Conservation (phyloP, 1,140 invertebrate genomes). For the Aphelenchoides avenae region DNA sequence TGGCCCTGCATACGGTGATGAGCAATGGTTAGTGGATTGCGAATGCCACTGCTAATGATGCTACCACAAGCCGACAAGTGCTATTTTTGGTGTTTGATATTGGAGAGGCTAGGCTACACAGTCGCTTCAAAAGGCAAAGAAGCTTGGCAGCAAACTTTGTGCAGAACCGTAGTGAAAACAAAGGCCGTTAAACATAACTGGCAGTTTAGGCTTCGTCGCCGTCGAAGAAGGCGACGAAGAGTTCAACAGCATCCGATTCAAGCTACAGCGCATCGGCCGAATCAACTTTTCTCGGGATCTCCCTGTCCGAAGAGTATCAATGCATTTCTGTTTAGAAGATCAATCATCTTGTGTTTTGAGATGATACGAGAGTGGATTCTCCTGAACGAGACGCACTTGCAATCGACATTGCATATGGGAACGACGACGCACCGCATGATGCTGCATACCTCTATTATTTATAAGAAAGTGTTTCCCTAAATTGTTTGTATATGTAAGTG, state of each 20-base stretch:
- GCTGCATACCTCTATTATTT: conserved; percentile 54
- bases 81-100: too few relatives aligned
- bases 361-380: conserved; percentile 57
- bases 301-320: conserved; percentile 52
- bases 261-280: conserved; percentile 49
- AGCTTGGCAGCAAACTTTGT: too few relatives aligned
- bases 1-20: conserved; percentile 58
- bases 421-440: conserved; percentile 51
- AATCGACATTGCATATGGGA: conserved; percentile 52
- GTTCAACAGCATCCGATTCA: conserved; percentile 46
- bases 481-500: conserved; percentile 1
- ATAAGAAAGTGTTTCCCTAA: conserved; percentile 56
- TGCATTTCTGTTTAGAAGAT: too few relatives aligned
- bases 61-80: too few relatives aligned
- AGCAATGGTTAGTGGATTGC: conserved; percentile 55
- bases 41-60: too few relatives aligned
- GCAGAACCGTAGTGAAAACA: too few relatives aligned
- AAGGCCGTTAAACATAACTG: too few relatives aligned
- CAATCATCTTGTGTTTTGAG: conserved; percentile 32
- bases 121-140: too few relatives aligned
- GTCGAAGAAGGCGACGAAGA: conserved; percentile 50
- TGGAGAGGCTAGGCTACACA: too few relatives aligned
- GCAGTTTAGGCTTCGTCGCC: conserved; percentile 49
- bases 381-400: conserved; percentile 49
- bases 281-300: conserved; percentile 58